These are phyloP conservation scores for Cherax destructor DNA, from an alignment of 1,140 invertebrate genomes.

Conservation along the genomic window DNA sequence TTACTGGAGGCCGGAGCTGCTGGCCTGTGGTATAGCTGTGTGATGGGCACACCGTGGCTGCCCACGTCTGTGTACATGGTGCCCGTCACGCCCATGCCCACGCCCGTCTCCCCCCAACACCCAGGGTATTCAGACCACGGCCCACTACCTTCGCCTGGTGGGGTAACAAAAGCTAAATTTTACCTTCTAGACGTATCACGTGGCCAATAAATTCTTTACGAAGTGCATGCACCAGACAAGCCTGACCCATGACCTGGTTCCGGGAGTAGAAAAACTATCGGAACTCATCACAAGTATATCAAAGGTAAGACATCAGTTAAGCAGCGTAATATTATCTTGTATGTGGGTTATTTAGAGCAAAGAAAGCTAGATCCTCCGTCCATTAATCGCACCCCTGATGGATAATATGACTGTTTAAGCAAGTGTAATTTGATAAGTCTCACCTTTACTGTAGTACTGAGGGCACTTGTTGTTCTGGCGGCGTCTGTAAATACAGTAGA, in stretches of 20 bases:
- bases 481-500: slow-evolving; percentile 65
- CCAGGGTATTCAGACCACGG: slow-evolving; percentile 69
- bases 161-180: background rate
- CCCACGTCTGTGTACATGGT: slow-evolving; percentile 68
- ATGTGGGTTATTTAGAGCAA: too few relatives aligned
- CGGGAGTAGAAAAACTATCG: background rate
- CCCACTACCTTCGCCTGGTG: slow-evolving; percentile 57
- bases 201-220: background rate
- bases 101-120: slow-evolving; percentile 68
- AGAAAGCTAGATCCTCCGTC: too few relatives aligned
- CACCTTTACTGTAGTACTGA: slow-evolving; percentile 68
- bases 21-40: slow-evolving; percentile 60
- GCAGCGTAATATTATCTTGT: background rate
- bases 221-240: background rate
- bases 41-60: slow-evolving; percentile 63
- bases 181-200: background rate
- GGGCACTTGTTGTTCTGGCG: slow-evolving; percentile 66
- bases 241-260: background rate
- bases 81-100: slow-evolving; percentile 55
- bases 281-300: background rate
- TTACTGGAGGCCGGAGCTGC: slow-evolving; percentile 49
- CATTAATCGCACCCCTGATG: too few relatives aligned
- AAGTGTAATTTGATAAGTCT: background rate
- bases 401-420: background rate
- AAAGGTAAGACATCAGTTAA: background rate